phyloP scores from a whole-genome alignment of 2,797 vertebrate species.

The Buceros bicornis region DNA sequence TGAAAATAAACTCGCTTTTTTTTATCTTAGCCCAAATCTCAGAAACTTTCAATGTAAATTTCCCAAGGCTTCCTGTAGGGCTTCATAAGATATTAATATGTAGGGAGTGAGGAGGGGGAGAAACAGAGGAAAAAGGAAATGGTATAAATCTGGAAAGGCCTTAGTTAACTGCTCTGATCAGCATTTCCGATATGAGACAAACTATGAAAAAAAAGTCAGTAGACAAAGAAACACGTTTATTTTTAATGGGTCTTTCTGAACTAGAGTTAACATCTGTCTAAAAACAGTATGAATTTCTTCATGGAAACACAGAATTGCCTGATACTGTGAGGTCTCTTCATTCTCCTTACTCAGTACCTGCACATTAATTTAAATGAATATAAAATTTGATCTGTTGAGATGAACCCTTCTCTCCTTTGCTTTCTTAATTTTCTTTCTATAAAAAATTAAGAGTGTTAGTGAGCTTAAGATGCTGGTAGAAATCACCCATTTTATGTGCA shows the following conservation, averaged over 20 bases:
- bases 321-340: not conserved
- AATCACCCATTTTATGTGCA: not conserved
- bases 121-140: conserved; percentile 66
- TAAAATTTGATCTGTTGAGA: not conserved
- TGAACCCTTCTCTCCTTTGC: not conserved
- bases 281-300: not conserved
- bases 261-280: not conserved
- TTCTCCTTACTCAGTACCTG: not conserved
- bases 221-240: not conserved
- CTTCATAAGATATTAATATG: not conserved
- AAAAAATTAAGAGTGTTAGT: not conserved
- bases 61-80: not conserved
- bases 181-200: conserved; percentile 29
- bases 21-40: not conserved
- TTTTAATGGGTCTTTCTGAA: conserved; percentile 4
- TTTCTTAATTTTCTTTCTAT: not conserved
- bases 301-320: not conserved
- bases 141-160: conserved; percentile 55
- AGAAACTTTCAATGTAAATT: not conserved
- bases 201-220: conserved; percentile 13
- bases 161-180: conserved; percentile 56
- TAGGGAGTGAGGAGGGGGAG: not conserved
- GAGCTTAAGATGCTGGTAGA: not conserved
- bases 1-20: not conserved
- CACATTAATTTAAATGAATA: not conserved